Percentiles rank a stretch among this genome's conserved stretches.
These are phyloP conservation scores for Eucidaris tribuloides DNA, from an alignment of 35 echinoderm and acorn worm species.

Conservation along the genomic window DNA sequence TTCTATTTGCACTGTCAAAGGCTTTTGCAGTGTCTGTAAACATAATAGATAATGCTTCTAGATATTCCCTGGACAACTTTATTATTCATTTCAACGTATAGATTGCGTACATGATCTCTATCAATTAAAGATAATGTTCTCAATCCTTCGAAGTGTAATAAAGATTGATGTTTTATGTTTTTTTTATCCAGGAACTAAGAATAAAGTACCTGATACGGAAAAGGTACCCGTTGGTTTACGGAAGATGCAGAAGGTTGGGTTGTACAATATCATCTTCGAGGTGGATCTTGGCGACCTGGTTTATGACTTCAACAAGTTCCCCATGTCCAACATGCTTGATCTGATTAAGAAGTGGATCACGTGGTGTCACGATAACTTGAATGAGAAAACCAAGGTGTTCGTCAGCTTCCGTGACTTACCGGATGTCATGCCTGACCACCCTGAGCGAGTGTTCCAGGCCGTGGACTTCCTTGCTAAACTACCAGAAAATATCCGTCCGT, in stretches of 20 bases:
- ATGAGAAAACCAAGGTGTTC: no score
- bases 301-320: conserved; percentile 24
- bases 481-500: no score
- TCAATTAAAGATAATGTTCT: no score
- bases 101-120: no score
- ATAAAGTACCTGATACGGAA: background rate
- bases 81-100: no score
- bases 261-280: conserved; percentile 38
- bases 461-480: no score
- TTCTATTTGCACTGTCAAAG: background rate
- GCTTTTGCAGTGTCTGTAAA: background rate
- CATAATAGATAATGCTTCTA: background rate
- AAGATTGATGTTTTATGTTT: no score
- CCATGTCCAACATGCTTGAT: conserved; percentile 15
- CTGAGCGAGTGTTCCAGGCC: no score
- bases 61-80: background rate
- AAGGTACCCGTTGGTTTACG: conserved; percentile 16
- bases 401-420: no score
- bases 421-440: no score
- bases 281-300: conserved; percentile 1
- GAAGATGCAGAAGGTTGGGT: conserved; percentile 14
- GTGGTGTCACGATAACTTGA: no score
- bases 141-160: no score
- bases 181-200: background rate
- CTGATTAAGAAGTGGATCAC: conserved; percentile 25